Conservation (phyloP, 2,113 vertebrate genomes). For the Chascanopsetta lugubris region DNA sequence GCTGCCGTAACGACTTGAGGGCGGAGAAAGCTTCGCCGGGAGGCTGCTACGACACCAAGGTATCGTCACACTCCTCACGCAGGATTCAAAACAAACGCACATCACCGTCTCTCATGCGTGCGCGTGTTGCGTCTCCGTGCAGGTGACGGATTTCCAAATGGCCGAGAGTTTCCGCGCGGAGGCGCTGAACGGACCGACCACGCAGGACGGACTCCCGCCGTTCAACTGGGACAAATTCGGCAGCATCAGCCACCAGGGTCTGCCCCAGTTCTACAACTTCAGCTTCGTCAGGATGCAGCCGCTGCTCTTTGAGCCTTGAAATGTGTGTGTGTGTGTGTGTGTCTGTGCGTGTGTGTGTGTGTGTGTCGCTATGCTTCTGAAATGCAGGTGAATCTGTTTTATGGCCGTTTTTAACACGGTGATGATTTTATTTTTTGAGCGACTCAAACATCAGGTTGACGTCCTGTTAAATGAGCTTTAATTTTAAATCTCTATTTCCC, state of each 20-base stretch:
- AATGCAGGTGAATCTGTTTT: too few species aligned
- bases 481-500: neutral
- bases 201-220: conserved; percentile 83
- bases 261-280: conserved; percentile 87
- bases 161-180: conserved; percentile 81
- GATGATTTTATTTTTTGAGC: neutral
- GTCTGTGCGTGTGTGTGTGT: too few species aligned
- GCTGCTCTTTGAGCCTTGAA: conserved; percentile 78
- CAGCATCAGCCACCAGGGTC: conserved; percentile 83
- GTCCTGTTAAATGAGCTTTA: too few species aligned
- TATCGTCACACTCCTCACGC: conserved; percentile 52
- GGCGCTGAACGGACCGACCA: conserved; percentile 88
- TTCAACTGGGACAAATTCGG: conserved; percentile 87
- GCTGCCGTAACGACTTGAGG: conserved; percentile 89
- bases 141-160: conserved; percentile 88
- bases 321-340: neutral
- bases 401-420: neutral
- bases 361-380: too few species aligned
- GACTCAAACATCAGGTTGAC: neutral
- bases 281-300: conserved; percentile 87
- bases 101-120: too few species aligned
- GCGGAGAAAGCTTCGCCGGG: conserved; percentile 74
- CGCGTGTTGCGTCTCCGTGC: rapidly evolving
- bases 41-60: conserved; percentile 96
- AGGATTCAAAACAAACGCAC: too few species aligned